Conservation (phyloP, 2,113 vertebrate species). For the Heterotilapia buettikoferi region DNA sequence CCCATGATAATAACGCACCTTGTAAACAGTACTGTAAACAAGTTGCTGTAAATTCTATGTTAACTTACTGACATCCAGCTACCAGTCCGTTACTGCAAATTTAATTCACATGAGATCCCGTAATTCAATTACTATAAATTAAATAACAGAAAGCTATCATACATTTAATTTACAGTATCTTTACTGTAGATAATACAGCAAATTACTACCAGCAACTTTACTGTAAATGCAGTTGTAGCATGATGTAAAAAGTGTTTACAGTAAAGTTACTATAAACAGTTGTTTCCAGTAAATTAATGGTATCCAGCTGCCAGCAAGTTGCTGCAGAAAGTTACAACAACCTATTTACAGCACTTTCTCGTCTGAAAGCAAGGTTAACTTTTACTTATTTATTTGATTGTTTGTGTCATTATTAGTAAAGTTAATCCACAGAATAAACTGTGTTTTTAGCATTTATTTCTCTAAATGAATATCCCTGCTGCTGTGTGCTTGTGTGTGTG, state of each 20-base stretch:
- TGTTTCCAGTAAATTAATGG: neutral
- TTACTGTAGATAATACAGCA: neutral
- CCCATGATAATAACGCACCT: neutral
- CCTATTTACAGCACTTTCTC: neutral
- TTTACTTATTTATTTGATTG: neutral
- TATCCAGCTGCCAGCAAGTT: neutral
- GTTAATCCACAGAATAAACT: neutral
- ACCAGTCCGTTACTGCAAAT: neutral
- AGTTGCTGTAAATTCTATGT: neutral
- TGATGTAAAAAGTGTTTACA: neutral
- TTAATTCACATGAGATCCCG: neutral
- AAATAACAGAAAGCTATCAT: neutral
- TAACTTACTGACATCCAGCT: neutral
- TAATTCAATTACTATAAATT: neutral
- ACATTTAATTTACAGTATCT: neutral
- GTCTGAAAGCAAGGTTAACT: neutral
- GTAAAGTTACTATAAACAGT: neutral
- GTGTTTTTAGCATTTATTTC: neutral
- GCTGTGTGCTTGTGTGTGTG: neutral
- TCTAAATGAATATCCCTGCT: neutral
- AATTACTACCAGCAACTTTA: neutral
- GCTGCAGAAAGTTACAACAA: neutral
- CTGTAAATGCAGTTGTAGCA: neutral
- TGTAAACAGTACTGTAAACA: neutral
- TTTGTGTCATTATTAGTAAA: neutral